Conservation (phyloP, 2,888 invertebrate genomes). For the Andricus quercusramuli region DNA sequence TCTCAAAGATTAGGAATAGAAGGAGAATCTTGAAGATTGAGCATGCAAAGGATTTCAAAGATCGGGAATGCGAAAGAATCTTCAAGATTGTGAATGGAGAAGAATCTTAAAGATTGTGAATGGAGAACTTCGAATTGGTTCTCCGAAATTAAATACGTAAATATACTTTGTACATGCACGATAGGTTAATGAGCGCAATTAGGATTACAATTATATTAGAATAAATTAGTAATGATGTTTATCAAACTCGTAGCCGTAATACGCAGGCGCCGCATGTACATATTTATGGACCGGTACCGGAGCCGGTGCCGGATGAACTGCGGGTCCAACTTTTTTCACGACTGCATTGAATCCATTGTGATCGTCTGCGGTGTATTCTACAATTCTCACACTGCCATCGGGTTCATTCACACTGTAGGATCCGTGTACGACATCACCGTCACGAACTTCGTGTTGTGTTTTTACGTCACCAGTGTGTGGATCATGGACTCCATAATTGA, state of each 20-base stretch:
- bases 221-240: constrained; percentile 56
- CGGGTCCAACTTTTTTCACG: constrained; percentile 71
- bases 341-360: constrained; percentile 73
- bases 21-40: background rate
- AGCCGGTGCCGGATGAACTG: constrained; percentile 65
- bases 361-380: constrained; percentile 72
- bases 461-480: constrained; percentile 72
- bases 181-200: constrained; percentile 15
- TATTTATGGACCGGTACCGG: constrained; percentile 60
- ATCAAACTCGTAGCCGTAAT: constrained; percentile 65
- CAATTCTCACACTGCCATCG: constrained; percentile 70
- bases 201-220: background rate
- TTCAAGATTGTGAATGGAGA: too few species aligned
- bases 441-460: constrained; percentile 69
- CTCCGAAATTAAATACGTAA: background rate
- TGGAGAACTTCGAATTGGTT: background rate
- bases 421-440: constrained; percentile 70
- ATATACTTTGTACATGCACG: constrained; percentile 27
- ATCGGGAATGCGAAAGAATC: too few species aligned
- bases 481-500: constrained; percentile 71
- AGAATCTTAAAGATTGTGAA: background rate
- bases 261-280: constrained; percentile 60
- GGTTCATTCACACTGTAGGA: constrained; percentile 71
- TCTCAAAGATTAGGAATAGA: too few species aligned
- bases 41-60: too few species aligned